These are phyloP conservation scores for Glaucidium brasilianum DNA, from an alignment of 2,113 vertebrate species.

Conservation along the genomic window DNA sequence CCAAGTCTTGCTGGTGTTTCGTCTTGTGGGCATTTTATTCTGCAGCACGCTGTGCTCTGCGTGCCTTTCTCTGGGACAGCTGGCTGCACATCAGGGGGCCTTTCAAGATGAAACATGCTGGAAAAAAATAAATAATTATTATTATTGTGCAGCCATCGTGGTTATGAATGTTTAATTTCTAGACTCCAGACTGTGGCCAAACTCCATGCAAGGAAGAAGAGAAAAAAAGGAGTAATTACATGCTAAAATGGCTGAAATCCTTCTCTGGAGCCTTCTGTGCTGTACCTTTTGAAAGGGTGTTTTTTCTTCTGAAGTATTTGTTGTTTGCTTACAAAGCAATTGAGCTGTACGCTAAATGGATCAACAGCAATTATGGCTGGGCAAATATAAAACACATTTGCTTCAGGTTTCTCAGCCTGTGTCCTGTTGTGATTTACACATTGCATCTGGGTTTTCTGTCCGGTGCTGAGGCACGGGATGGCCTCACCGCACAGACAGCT, in stretches of 20 bases:
- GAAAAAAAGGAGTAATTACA: not conserved
- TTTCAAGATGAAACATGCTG: not conserved
- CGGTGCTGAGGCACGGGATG: accelerated
- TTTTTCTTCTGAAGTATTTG: conserved; percentile 19
- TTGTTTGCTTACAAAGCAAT: not conserved
- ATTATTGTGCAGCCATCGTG: not conserved
- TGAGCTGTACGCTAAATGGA: conserved; percentile 10
- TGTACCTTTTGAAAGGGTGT: not conserved
- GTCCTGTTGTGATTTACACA: not conserved
- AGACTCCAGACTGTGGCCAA: not conserved
- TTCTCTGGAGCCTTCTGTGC: not conserved
- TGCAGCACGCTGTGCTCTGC: not conserved
- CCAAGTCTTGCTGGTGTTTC: not conserved
- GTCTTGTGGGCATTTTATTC: not conserved
- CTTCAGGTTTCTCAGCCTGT: conserved; percentile 2
- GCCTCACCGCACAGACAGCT: accelerated
- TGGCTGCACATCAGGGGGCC: not conserved
- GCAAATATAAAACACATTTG: not conserved
- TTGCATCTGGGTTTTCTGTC: not conserved
- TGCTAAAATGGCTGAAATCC: not conserved
- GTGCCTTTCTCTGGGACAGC: not conserved
- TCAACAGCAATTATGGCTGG: not conserved
- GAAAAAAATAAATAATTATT: not conserved
- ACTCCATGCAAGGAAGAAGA: not conserved
- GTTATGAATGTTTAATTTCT: not conserved